Evolutionary conservation across 53 echinoderm and acorn worm genomes (phyloP).

Genomic region (Arbacia lixula): DNA sequence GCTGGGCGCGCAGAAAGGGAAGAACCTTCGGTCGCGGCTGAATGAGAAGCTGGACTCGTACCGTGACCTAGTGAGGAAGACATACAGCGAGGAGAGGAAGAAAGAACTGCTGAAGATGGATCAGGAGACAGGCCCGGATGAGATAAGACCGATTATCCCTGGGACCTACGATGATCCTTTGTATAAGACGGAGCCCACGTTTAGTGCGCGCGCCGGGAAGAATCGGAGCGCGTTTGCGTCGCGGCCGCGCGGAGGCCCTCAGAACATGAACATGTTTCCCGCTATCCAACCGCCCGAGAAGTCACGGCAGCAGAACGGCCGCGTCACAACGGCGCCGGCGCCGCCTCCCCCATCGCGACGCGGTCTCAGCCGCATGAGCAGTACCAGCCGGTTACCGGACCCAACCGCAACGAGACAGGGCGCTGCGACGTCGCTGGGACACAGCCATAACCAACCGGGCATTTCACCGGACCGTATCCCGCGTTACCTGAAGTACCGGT

Average conservation of each 20-base stretch:
- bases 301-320: constrained; percentile 21
- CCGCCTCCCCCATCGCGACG: constrained; percentile 57
- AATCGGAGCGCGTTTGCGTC: constrained; percentile 9
- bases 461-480: constrained; percentile 66
- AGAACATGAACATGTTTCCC: constrained; percentile 60
- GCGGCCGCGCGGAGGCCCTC: constrained; percentile 5
- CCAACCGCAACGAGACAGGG: constrained; percentile 8
- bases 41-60: constrained; percentile 65
- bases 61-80: constrained; percentile 63
- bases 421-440: neutral
- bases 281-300: constrained; percentile 39
- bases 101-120: neutral
- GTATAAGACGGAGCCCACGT: constrained; percentile 80
- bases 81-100: constrained; percentile 68
- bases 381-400: constrained; percentile 9
- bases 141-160: constrained; percentile 83
- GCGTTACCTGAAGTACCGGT: constrained; percentile 76
- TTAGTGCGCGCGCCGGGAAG: constrained; percentile 34
- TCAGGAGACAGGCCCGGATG: constrained; percentile 55
- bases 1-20: constrained; percentile 53
- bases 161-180: constrained; percentile 60
- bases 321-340: constrained; percentile 39
- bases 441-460: neutral
- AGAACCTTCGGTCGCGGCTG: constrained; percentile 64
- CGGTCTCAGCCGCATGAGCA: constrained; percentile 21